These are phyloP conservation scores for Leptosomus discolor DNA, from an alignment of 2,113 vertebrate species.

Conservation along the genomic window DNA sequence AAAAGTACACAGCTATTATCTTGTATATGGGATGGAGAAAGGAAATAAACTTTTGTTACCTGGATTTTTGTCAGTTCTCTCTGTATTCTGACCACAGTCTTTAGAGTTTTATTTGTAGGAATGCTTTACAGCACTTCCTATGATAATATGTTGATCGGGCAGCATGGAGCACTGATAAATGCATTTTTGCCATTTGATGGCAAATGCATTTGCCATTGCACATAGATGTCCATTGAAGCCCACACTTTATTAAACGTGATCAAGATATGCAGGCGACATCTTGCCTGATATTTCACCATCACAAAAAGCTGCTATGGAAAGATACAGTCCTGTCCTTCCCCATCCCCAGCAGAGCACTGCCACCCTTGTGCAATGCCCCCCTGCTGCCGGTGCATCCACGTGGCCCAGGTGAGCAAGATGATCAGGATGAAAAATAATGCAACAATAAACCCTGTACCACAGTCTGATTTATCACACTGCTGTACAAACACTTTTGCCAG, in stretches of 20 bases:
- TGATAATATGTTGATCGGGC: background rate
- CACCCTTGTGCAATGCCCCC: background rate
- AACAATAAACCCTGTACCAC: background rate
- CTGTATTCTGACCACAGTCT: background rate
- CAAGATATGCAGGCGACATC: background rate
- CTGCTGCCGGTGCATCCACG: accelerated
- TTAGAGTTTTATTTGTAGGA: background rate
- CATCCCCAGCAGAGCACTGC: accelerated
- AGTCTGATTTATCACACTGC: background rate
- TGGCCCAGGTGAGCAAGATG: background rate
- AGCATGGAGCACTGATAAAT: accelerated
- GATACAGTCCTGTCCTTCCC: background rate
- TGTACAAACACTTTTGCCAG: background rate
- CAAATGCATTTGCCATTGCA: background rate
- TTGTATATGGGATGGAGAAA: background rate
- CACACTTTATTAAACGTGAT: background rate
- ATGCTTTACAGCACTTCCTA: background rate
- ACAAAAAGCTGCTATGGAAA: background rate
- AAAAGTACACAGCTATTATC: background rate
- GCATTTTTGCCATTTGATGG: accelerated
- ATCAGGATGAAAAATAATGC: background rate
- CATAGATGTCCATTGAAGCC: background rate
- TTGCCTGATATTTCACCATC: background rate
- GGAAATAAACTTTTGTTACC: background rate
- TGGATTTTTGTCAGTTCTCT: background rate